Percentiles rank a stretch among this genome's conserved stretches.
phyloP scores from a whole-genome alignment of 2,113 vertebrate species.

The Antigone vipio region DNA sequence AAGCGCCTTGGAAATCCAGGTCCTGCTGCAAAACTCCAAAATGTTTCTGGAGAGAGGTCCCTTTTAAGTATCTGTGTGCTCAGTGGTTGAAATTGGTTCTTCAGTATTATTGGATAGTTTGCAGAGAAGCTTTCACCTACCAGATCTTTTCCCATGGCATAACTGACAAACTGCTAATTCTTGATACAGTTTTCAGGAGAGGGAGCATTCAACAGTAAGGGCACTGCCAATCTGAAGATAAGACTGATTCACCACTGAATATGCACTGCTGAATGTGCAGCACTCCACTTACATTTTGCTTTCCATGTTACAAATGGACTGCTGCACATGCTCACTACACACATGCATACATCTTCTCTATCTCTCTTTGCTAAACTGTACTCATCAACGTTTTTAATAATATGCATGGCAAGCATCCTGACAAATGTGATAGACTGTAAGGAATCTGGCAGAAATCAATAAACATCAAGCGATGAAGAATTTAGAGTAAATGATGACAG shows the following conservation, averaged over 20 bases:
- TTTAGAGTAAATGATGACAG: background rate
- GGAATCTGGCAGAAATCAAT: conserved; percentile 35
- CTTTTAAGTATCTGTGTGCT: background rate
- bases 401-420: background rate
- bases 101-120: background rate
- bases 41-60: background rate
- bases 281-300: background rate
- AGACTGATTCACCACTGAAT: background rate
- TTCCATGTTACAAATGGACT: background rate
- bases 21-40: background rate
- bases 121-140: background rate
- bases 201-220: background rate
- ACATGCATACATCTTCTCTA: rapidly evolving
- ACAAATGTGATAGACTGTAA: conserved; percentile 13
- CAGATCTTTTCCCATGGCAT: background rate
- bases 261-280: background rate
- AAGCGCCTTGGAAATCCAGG: rapidly evolving
- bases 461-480: background rate
- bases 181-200: background rate
- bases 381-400: background rate
- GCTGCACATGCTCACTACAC: background rate
- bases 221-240: background rate
- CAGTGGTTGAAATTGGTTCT: background rate
- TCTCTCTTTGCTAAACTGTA: background rate
- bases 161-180: background rate